Conservation (phyloP, 2,797 vertebrate species). For the Sebastes itinus region DNA sequence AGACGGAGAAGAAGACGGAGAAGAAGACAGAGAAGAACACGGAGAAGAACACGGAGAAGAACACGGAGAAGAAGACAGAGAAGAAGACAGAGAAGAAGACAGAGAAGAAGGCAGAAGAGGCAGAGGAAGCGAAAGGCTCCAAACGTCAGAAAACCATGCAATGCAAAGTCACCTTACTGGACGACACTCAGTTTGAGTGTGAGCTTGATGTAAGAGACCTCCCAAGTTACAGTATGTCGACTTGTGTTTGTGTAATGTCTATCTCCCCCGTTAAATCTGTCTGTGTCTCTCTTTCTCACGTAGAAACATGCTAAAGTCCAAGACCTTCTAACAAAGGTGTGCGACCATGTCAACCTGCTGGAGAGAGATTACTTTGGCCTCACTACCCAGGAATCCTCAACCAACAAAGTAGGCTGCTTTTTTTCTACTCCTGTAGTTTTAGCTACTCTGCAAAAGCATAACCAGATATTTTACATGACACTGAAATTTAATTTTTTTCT, state of each 20-base stretch:
- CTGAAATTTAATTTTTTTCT: neutral
- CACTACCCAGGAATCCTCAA: slow-evolving; percentile 87
- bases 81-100: too few relatives aligned
- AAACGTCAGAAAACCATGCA: slow-evolving; percentile 89
- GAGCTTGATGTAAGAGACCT: slow-evolving; percentile 89
- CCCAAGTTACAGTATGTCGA: neutral
- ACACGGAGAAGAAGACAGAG: rapidly evolving
- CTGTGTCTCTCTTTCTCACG: neutral
- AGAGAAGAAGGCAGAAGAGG: slow-evolving; percentile 77
- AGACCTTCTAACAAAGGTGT: slow-evolving; percentile 92
- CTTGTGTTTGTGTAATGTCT: neutral
- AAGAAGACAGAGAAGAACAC: rapidly evolving
- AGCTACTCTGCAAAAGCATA: neutral
- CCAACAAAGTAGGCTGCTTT: slow-evolving; percentile 82
- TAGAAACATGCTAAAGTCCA: slow-evolving; percentile 96
- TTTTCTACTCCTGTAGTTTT: neutral
- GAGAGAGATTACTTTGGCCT: slow-evolving; percentile 98
- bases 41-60: too few relatives aligned
- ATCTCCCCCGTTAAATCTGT: neutral
- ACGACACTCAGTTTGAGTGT: slow-evolving; percentile 91
- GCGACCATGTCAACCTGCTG: slow-evolving; percentile 93
- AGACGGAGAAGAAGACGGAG: too few relatives aligned
- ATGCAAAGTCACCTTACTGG: slow-evolving; percentile 92
- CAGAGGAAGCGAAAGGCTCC: slow-evolving; percentile 69
- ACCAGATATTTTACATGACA: neutral